A percentile compares a stretch with the other conserved stretches of the same genome.
Evolutionary conservation across 2,113 vertebrate genomes (phyloP).

Genomic region (Acrocephalus kingi): DNA sequence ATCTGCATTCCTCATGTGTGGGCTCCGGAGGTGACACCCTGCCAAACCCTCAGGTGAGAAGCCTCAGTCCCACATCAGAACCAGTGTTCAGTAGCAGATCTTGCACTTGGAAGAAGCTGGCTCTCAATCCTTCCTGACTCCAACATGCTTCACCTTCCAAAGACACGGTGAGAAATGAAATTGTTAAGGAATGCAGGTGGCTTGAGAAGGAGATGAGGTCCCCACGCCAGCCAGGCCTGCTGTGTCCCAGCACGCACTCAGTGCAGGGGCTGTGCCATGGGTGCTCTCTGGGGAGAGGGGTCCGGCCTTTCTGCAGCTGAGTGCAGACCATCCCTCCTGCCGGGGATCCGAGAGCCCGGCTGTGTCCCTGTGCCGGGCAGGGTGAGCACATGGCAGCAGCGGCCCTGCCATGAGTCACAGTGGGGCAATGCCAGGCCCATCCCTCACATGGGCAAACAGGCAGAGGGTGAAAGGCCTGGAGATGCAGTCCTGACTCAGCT

Average conservation of each 20-base stretch:
- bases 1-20: neutral
- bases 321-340: accelerated
- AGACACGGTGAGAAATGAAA: neutral
- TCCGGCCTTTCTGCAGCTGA: neutral
- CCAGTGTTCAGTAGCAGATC: neutral
- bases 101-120: neutral
- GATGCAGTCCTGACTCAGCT: accelerated
- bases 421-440: neutral
- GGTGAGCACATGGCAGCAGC: neutral
- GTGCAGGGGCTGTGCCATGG: neutral
- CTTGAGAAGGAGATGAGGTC: neutral
- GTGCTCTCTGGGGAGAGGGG: neutral
- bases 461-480: neutral
- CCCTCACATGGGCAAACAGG: neutral
- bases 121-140: neutral
- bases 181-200: neutral
- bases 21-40: neutral
- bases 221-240: accelerated
- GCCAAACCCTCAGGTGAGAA: neutral
- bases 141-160: neutral
- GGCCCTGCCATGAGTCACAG: neutral
- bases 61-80: neutral
- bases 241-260: too few relatives aligned
- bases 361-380: accelerated
- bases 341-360: accelerated